Percentiles rank a stretch among this genome's conserved stretches.
Evolutionary conservation across 2,888 invertebrate genomes (phyloP).

Genomic region (Arge pagana): DNA sequence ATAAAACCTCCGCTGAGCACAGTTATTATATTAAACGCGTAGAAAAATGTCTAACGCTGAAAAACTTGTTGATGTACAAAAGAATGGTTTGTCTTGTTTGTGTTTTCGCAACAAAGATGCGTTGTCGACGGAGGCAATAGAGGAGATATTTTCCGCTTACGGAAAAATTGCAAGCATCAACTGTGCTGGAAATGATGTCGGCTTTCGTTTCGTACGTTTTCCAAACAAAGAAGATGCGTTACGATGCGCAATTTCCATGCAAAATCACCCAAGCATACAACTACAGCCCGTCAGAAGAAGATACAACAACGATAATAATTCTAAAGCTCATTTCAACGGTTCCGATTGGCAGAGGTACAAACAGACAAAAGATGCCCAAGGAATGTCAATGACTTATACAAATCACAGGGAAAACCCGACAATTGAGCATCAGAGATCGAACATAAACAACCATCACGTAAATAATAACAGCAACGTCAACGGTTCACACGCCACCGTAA

Average conservation of each 20-base stretch:
- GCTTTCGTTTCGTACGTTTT: conserved; percentile 10
- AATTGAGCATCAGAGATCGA: not conserved
- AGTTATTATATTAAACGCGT: too few species aligned
- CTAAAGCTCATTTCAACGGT: not conserved
- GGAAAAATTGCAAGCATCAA: not conserved
- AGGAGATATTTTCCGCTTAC: conserved; percentile 4
- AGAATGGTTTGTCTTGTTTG: not conserved
- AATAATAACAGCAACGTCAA: too few species aligned
- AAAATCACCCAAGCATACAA: not conserved
- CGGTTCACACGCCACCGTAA: too few species aligned
- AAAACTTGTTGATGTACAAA: not conserved
- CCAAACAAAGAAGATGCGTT: conserved; percentile 2
- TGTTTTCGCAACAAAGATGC: not conserved
- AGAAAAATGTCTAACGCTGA: conserved; percentile 2
- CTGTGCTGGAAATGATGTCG: not conserved
- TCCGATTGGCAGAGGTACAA: too few species aligned
- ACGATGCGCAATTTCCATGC: not conserved
- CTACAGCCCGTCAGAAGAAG: not conserved
- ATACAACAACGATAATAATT: not conserved
- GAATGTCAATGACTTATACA: too few species aligned
- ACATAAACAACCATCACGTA: too few species aligned
- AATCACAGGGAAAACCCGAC: too few species aligned
- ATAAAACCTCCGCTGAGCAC: too few species aligned
- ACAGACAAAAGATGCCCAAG: not conserved
- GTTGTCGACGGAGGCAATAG: conserved; percentile 1